Conservation (phyloP, 2,797 vertebrate genomes). For the Hirundo rustica region DNA sequence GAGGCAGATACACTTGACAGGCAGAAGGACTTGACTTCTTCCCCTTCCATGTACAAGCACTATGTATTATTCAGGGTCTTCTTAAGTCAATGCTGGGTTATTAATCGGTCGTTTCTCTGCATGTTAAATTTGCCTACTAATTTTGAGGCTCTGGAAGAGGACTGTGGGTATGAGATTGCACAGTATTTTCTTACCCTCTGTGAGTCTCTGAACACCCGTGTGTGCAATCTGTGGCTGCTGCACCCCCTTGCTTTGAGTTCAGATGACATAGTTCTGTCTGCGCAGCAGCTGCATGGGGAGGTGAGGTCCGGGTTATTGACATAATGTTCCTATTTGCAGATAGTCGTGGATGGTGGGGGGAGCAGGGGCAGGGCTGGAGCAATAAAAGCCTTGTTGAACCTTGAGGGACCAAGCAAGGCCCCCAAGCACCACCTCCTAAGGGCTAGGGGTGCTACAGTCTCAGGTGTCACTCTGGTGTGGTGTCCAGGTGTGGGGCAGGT, state of each 20-base stretch:
- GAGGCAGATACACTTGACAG: slow-evolving; percentile 38
- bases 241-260: not conserved
- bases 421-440: not conserved
- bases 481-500: not conserved
- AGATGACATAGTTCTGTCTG: not conserved
- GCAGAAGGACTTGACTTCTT: slow-evolving; percentile 58
- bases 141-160: not conserved
- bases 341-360: not conserved
- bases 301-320: not conserved
- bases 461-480: not conserved
- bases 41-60: slow-evolving; percentile 32
- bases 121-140: slow-evolving; percentile 54
- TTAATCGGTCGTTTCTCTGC: slow-evolving; percentile 51
- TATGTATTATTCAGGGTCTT: slow-evolving; percentile 66
- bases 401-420: not conserved
- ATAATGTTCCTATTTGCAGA: not conserved
- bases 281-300: accelerated
- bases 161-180: not conserved
- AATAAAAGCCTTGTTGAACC: not conserved
- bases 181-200: not conserved
- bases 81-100: slow-evolving; percentile 63
- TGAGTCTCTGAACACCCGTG: not conserved
- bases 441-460: not conserved
- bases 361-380: not conserved
- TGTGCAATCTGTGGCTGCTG: not conserved